Base-by-base conservation (phyloP, 2,888 invertebrate species). In the Pollenia angustigena region DNA sequence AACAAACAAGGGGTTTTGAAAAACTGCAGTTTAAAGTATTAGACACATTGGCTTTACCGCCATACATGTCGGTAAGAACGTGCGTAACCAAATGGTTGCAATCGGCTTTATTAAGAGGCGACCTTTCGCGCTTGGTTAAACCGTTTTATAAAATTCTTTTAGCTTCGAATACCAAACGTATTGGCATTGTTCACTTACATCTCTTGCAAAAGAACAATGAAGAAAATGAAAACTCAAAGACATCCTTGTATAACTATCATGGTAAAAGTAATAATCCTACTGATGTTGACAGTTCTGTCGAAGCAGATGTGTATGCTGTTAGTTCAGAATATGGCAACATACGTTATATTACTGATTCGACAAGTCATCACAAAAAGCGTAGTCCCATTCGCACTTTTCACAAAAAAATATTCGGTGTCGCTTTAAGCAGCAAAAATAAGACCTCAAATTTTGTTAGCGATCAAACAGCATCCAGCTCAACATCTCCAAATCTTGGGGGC, bases 261-360 rank as follows among this genome's bases (percentile, higher is more conserved):
- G 44, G 50, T 84, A 81, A 68, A 80, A 81, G 74, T 32, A 60
- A 74, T 44, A 85, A 79, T 64, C 79, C 91, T 90, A 74, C 93
- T 91, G 88, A 93, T 90, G 87, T 89, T 76, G 89, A 90, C 52
- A 90, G 90, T 50, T 88, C 89, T 0, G 88, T 90, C 32, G 92
- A 92, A 64, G 94, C 94, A 32, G 96, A 96, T 90, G 96, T 97
- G 14, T 97, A 96, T 90, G 97, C 97, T 0, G 96, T 97, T 60
- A 97, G 97, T 90, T 97, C 96, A 62, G 96, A 97, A 44, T 96
- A 96, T 89, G 97, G 97, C 1, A 96, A 97, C 89, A 95, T 97
- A 6, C 95, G 93, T 82, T 93, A 93, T 75, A 93, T 93, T 88
- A 91, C 90, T 71, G 92, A 92, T 72, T 88, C 90, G 2, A 89